Conservation (phyloP, 2,113 vertebrate genomes). For the Ondatra zibethicus region DNA sequence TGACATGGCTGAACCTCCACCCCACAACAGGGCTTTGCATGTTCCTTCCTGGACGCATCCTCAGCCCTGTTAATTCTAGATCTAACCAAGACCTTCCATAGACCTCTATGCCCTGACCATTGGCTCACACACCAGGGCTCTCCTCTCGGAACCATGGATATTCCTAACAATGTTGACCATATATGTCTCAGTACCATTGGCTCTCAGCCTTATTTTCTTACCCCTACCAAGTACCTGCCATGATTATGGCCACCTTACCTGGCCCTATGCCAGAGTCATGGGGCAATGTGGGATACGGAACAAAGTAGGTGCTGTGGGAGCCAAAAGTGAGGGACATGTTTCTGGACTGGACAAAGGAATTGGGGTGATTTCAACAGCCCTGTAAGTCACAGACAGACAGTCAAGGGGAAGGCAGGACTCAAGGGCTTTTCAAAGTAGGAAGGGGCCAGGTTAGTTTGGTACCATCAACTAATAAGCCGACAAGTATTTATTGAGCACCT, state of each 20-base stretch:
- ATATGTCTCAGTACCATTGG: too few species aligned
- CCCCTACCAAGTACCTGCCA: too few species aligned
- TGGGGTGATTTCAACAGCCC: neutral
- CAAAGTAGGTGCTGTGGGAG: neutral
- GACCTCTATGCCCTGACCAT: neutral
- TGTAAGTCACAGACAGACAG: neutral
- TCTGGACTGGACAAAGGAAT: neutral
- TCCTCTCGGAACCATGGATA: too few species aligned
- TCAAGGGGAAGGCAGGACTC: neutral
- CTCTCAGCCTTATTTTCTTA: neutral
- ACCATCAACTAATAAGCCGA: neutral
- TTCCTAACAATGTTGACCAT: neutral
- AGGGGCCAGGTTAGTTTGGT: neutral
- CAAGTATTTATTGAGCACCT: neutral
- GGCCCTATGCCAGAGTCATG: accelerated
- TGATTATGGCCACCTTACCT: neutral
- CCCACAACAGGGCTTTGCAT: neutral
- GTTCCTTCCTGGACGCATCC: neutral
- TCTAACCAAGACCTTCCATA: neutral
- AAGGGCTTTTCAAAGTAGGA: neutral
- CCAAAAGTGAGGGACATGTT: neutral
- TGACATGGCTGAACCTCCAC: neutral
- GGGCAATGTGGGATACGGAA: too few species aligned
- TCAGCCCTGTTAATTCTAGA: neutral
- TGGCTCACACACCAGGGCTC: neutral